Evolutionary conservation across 2,888 invertebrate genomes (phyloP).

Genomic region (Perizoma affinitatum): DNA sequence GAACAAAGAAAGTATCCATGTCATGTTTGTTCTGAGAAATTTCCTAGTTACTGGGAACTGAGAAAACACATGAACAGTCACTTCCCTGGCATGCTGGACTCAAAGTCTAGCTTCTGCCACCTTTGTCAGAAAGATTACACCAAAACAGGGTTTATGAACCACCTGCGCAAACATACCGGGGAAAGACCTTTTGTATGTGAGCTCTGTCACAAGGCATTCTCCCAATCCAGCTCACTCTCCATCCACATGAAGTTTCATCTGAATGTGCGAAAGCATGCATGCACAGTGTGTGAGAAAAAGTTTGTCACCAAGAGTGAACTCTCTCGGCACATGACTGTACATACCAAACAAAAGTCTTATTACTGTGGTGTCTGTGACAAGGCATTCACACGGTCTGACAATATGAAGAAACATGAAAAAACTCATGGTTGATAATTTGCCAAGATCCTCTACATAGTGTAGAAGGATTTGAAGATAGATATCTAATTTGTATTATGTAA

Average conservation of each 20-base stretch:
- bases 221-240: conserved; percentile 80
- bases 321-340: conserved; percentile 83
- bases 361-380: conserved; percentile 82
- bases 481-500: conserved; percentile 28
- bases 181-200: conserved; percentile 82
- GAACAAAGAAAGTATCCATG: conserved; percentile 80
- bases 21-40: conserved; percentile 80
- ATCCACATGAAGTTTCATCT: conserved; percentile 83
- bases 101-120: conserved; percentile 81
- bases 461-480: conserved; percentile 41
- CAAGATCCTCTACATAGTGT: conserved; percentile 35
- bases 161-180: conserved; percentile 79
- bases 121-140: conserved; percentile 83
- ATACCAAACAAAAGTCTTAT: conserved; percentile 81
- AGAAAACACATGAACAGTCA: conserved; percentile 80
- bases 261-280: conserved; percentile 81
- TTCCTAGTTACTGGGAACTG: conserved; percentile 80
- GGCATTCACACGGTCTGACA: conserved; percentile 81
- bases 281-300: conserved; percentile 81
- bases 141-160: conserved; percentile 82
- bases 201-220: conserved; percentile 80
- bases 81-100: conserved; percentile 81
- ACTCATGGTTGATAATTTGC: conserved; percentile 71
- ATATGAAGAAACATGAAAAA: conserved; percentile 84
- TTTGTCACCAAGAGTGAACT: conserved; percentile 83